These are phyloP conservation scores for Lasius platythorax DNA, from an alignment of 2,888 invertebrate genomes.

Conservation along the genomic window DNA sequence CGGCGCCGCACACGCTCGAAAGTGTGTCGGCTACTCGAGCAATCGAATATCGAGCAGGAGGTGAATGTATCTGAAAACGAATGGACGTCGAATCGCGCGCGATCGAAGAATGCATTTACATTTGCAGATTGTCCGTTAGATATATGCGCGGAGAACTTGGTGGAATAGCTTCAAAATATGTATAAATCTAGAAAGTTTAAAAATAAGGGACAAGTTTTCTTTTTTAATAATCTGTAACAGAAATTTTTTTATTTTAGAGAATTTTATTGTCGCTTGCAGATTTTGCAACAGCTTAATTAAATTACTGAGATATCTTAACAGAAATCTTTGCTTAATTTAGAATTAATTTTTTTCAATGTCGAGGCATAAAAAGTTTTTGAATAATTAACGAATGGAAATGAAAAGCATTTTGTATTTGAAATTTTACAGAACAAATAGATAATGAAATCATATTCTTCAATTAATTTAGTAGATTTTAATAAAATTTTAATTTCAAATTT, in stretches of 20 bases:
- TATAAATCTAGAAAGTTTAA: neutral
- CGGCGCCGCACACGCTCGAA: neutral
- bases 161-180: neutral
- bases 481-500: neutral
- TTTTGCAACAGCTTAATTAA: neutral
- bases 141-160: neutral
- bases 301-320: neutral
- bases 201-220: neutral
- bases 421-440: neutral
- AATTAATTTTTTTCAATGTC: neutral
- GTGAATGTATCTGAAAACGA: slow-evolving; percentile 36
- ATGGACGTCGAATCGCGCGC: neutral
- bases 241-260: neutral
- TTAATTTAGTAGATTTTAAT: neutral
- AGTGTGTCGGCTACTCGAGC: slow-evolving; percentile 17
- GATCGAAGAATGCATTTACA: neutral
- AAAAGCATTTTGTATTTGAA: neutral
- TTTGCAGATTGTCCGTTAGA: neutral
- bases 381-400: neutral
- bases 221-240: neutral
- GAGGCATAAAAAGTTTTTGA: neutral
- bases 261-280: neutral
- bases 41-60: slow-evolving; percentile 45
- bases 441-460: neutral
- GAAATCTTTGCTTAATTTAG: neutral